A percentile compares a stretch with the other conserved stretches of the same genome.
Conservation (phyloP, 37 sponge, comb jelly and placozoan genomes). For the Trichoplax adhaerens region DNA sequence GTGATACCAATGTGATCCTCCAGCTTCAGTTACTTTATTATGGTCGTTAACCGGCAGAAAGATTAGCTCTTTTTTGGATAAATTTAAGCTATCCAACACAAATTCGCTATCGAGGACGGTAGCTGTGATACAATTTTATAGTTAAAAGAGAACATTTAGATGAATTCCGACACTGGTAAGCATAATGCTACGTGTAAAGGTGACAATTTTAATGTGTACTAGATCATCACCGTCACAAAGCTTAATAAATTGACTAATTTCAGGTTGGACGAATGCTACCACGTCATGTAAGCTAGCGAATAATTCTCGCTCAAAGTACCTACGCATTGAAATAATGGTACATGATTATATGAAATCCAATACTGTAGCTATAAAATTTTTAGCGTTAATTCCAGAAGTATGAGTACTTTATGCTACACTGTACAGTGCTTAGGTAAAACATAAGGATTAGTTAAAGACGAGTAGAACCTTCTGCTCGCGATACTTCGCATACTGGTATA, state of each 20-base stretch:
- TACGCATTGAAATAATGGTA: neutral
- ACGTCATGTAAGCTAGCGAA: constrained; percentile 4
- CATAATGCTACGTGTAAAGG: too few relatives aligned
- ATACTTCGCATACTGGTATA: too few relatives aligned
- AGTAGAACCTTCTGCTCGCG: too few relatives aligned
- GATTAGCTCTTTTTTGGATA: constrained; percentile 33
- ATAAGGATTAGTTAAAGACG: too few relatives aligned
- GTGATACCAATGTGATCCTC: constrained; percentile 48
- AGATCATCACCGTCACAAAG: constrained; percentile 28
- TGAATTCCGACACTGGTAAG: too few relatives aligned
- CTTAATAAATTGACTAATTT: constrained; percentile 56
- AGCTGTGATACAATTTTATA: neutral
- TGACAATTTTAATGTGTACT: neutral
- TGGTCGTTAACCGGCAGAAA: constrained; percentile 45
- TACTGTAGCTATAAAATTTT: too few relatives aligned
- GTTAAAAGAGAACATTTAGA: too few relatives aligned
- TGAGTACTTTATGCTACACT: too few relatives aligned
- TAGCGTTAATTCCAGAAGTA: too few relatives aligned
- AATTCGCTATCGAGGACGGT: constrained; percentile 26
- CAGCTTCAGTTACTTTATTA: constrained; percentile 9
- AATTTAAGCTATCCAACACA: constrained; percentile 28
- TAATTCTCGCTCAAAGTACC: constrained; percentile 30
- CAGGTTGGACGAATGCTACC: constrained; percentile 44
- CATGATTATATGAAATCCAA: too few relatives aligned
- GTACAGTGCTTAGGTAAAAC: too few relatives aligned